Conservation (phyloP, 2,113 vertebrate genomes). For the Alethe castanea region DNA sequence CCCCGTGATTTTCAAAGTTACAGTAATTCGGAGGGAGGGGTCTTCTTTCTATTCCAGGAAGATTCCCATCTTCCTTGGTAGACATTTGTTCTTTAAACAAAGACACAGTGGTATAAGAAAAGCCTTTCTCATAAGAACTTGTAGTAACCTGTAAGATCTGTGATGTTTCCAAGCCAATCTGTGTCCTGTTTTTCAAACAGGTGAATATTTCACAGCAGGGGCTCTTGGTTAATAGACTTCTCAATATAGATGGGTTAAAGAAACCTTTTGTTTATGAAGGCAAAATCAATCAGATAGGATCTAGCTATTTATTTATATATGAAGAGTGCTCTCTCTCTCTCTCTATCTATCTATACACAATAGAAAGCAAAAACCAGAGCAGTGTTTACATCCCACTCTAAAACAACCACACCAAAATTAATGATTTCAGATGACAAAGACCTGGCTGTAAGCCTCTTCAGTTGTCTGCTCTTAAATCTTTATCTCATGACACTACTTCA, state of each 20-base stretch:
- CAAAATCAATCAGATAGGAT: not conserved
- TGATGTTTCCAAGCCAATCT: not conserved
- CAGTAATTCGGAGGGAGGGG: fast-evolving
- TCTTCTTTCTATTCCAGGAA: not conserved
- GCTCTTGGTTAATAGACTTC: not conserved
- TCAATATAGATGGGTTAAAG: not conserved
- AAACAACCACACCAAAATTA: not conserved
- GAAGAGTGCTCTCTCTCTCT: not conserved
- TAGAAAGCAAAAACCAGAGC: not conserved
- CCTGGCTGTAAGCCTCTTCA: not conserved
- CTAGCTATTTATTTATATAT: not conserved
- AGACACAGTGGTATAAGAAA: not conserved
- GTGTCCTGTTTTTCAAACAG: not conserved
- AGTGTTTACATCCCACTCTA: not conserved
- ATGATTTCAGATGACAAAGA: not conserved
- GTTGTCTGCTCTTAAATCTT: not conserved
- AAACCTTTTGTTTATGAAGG: not conserved
- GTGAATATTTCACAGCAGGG: not conserved
- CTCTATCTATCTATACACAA: not conserved
- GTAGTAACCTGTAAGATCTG: not conserved
- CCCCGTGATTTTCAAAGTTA: fast-evolving
- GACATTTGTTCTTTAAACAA: not conserved
- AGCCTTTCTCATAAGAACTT: not conserved
- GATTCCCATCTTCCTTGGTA: not conserved
- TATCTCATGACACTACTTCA: not conserved